Evolutionary conservation across 2,888 invertebrate species (phyloP), one percentile per base, ranked within the genome.

Genomic region (Polymixis lichenea): DNA sequence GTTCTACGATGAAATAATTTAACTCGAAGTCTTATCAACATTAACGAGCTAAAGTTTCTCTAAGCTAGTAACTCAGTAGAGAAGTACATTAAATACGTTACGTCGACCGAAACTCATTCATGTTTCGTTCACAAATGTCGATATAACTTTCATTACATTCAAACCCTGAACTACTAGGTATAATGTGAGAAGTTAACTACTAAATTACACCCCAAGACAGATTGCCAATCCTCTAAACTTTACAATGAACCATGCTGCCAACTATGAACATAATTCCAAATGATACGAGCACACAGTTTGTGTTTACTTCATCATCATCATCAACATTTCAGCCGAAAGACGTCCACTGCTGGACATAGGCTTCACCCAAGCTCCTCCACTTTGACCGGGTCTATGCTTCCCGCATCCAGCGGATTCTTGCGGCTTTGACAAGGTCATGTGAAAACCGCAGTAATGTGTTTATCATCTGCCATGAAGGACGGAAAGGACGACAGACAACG

Each of bases 131-230:
- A 65, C 28, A 49, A 55, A 62, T 75, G n/a, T n/a, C n/a, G n/a
- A n/a, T n/a, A n/a, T n/a, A 75, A 55, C 88, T 87, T 86, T 89
- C 88, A 89, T 90, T 89, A 90, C 72, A 84, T 79, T 80, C 32
- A 83, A 83, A 87, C 87, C 87, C 78, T 80, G 2, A 89, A 89
- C 88, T 88, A 85, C 83, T 17, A 11, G 11, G n/a, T 53, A 28
- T 83, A 88, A 89, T 78, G 43, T 87, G 81, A 81, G 86, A 89
- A 88, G 72, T 82, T 75, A 55, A n/a, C 8, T 72, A 9, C 61
- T 43, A 9, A 62, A 25, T 1, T 17, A 22, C 58, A 32, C 49
- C 51, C 19, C 28, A 28, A 43, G 74, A 73, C 5, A 17, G 11
- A 69, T 72, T 43, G 22, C n/a, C n/a, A 17, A 72, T 22, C 43